A percentile compares a stretch with the other conserved stretches of the same genome.
These are phyloP conservation scores for Leptopterna dolabrata DNA, from an alignment of 2,888 invertebrate species.

Conservation along the genomic window DNA sequence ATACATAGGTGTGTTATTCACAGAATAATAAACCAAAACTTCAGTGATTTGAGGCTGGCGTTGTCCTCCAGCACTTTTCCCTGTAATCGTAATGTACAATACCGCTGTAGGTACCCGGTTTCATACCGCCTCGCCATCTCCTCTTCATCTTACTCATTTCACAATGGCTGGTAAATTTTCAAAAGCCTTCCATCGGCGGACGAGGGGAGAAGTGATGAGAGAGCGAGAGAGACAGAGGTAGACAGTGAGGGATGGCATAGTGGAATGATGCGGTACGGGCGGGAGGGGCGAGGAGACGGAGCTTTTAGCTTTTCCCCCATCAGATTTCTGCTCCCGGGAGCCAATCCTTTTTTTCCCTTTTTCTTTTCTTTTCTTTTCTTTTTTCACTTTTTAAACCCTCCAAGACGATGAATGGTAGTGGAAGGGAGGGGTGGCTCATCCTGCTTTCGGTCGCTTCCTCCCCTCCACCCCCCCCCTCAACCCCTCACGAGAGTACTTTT, in stretches of 20 bases:
- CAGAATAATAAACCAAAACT: too few relatives aligned
- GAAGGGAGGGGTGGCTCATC: neutral
- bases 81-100: too few relatives aligned
- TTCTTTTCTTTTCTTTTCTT: neutral
- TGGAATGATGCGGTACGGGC: neutral
- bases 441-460: neutral
- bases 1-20: too few relatives aligned
- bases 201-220: neutral
- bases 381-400: neutral
- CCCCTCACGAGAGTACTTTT: constrained; percentile 27
- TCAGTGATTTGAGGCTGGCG: too few relatives aligned
- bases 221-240: neutral
- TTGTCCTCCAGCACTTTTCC: too few relatives aligned
- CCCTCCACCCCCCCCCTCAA: neutral
- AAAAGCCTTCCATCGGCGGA: constrained; percentile 4
- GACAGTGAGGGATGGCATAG: neutral
- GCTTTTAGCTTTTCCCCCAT: constrained; percentile 36
- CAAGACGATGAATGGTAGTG: neutral
- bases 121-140: too few relatives aligned
- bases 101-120: too few relatives aligned
- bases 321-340: constrained; percentile 19
- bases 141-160: neutral
- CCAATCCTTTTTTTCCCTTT: neutral
- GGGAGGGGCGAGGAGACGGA: neutral
- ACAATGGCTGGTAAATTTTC: constrained; percentile 41